Percentiles rank a stretch among this genome's conserved stretches.
Evolutionary conservation across 2,888 invertebrate species (phyloP).

Genomic region (Boloria selene): DNA sequence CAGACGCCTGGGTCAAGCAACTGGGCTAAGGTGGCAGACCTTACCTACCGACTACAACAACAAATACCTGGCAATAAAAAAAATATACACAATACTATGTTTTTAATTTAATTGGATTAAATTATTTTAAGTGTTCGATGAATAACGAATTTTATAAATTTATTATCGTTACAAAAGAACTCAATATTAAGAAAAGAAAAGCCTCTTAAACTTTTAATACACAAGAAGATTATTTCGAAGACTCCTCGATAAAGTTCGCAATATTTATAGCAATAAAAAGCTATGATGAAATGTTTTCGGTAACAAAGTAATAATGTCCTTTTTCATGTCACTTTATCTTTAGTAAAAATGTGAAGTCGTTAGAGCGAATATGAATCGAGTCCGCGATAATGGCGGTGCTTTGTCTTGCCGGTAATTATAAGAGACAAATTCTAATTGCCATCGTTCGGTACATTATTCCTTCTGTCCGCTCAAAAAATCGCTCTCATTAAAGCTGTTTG

Average conservation of each 20-base stretch:
- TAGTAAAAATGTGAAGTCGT: constrained; percentile 32
- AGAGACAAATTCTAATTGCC: constrained; percentile 48
- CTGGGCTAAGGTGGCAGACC: too few relatives aligned
- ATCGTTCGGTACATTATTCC: constrained; percentile 45
- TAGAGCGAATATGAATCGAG: constrained; percentile 34
- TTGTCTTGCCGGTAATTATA: constrained; percentile 41
- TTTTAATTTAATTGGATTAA: too few relatives aligned
- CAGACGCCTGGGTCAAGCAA: too few relatives aligned
- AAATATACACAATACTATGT: too few relatives aligned
- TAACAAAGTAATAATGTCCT: constrained; percentile 7
- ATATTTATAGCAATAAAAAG: not conserved
- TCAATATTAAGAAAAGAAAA: not conserved
- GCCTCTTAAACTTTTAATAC: not conserved
- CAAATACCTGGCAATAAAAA: too few relatives aligned
- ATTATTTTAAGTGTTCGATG: too few relatives aligned
- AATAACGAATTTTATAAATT: too few relatives aligned
- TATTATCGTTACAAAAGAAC: too few relatives aligned
- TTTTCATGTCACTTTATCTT: constrained; percentile 18
- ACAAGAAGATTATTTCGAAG: not conserved
- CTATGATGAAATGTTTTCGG: constrained; percentile 1
- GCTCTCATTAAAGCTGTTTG: constrained; percentile 42
- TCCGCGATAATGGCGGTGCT: constrained; percentile 32
- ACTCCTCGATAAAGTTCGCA: not conserved
- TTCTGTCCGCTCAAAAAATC: constrained; percentile 40
- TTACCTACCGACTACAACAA: too few relatives aligned